These are phyloP conservation scores for Sylvia atricapilla DNA, from an alignment of 2,113 vertebrate species.

Conservation along the genomic window DNA sequence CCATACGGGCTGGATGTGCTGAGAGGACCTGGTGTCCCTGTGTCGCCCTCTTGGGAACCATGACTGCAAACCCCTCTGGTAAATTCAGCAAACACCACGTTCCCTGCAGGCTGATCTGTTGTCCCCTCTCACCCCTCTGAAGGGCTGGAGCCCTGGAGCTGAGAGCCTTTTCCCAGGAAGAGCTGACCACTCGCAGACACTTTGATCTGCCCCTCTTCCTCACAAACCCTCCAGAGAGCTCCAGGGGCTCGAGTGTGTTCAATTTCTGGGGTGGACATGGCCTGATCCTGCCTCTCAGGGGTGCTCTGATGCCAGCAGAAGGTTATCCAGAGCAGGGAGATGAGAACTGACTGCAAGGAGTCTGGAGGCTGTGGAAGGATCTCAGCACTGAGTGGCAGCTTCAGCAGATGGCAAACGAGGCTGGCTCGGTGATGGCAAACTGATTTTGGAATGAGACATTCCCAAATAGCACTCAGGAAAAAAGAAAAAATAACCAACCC, in stretches of 20 bases:
- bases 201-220: neutral
- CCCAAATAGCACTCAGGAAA: neutral
- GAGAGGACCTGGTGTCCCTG: rapidly evolving
- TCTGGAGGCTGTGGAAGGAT: neutral
- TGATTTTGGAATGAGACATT: neutral
- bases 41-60: neutral
- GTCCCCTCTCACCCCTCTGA: neutral
- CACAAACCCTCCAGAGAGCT: neutral
- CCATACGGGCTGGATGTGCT: neutral
- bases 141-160: neutral
- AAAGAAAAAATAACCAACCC: neutral
- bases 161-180: neutral
- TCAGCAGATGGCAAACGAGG: neutral
- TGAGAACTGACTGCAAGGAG: neutral
- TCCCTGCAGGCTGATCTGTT: neutral
- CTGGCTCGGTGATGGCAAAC: neutral
- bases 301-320: neutral
- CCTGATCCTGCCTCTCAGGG: neutral
- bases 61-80: neutral
- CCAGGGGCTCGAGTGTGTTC: rapidly evolving
- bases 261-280: neutral
- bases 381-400: neutral
- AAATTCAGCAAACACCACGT: neutral
- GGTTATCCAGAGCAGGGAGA: neutral
- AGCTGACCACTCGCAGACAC: neutral